Evolutionary conservation across 1,140 invertebrate genomes (phyloP).

Genomic region (Acarapis woodi): DNA sequence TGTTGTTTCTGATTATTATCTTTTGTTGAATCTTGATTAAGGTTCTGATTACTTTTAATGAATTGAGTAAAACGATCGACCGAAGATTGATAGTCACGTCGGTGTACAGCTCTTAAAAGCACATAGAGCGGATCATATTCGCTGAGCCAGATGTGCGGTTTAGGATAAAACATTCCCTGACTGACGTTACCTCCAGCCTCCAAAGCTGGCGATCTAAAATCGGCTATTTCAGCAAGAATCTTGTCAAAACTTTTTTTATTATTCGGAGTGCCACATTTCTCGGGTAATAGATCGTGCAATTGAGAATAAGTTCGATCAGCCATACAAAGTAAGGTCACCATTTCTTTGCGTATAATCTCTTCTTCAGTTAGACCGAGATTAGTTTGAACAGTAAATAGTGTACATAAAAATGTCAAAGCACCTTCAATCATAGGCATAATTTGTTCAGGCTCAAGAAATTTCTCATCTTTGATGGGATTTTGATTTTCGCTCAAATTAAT

Average conservation of each 20-base stretch:
- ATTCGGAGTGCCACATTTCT: conserved; percentile 63
- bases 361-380: conserved; percentile 50
- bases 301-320: conserved; percentile 82
- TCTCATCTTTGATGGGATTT: background rate
- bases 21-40: conserved; percentile 19
- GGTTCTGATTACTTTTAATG: background rate
- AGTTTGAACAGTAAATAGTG: conserved; percentile 58
- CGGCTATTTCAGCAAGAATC: conserved; percentile 26
- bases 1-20: no score
- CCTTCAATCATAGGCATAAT: conserved; percentile 60
- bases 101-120: conserved; percentile 55
- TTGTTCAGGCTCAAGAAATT: conserved; percentile 36
- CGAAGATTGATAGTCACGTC: conserved; percentile 69
- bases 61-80: conserved; percentile 43
- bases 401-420: conserved; percentile 60
- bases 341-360: conserved; percentile 51
- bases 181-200: conserved; percentile 49
- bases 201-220: conserved; percentile 42
- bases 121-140: conserved; percentile 83
- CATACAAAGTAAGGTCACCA: conserved; percentile 67
- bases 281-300: conserved; percentile 66
- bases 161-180: conserved; percentile 76
- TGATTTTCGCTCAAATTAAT: conserved; percentile 25
- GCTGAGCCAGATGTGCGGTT: conserved; percentile 54
- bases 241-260: conserved; percentile 51